Base-by-base conservation (phyloP, 2,888 invertebrate species). In the Craniophora ligustri region DNA sequence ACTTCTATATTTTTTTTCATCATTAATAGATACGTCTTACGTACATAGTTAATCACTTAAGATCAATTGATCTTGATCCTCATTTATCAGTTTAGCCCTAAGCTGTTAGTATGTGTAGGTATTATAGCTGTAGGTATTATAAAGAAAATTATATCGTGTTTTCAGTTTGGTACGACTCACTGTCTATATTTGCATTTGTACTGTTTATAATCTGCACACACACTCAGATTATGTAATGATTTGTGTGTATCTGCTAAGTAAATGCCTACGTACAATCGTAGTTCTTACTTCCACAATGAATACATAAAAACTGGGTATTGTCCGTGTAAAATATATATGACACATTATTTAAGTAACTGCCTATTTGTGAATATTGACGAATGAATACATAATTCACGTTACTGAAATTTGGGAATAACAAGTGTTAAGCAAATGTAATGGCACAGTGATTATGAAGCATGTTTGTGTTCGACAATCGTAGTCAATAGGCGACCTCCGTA, bases 361-460 rank as follows among this genome's bases (percentile, higher is more conserved):
- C 34, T 8, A 31, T 49, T 44, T 40, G 19, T 58, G 51, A 65
- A 59, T 72, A 68, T 57, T 61, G 41, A 58, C 28, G 19, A 57
- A 47, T 46, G 13, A 39, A 64, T 64, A 59, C 13, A 62, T 62
- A 45, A 50, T 41, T 39, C 30, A 59, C 30, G 11, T 39, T 28
- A 63, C 14, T 40, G 21, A 44, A 66, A 38, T 31, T 19, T 31
- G 32, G n/a, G 31, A 15, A 41, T 23, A 42, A 28, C 19, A 56
- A 47, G 21, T 32, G 38, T 8, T 16, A 40, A 61, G 49, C 30
- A 34, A 67, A 60, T 51, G 34, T 45, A 60, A 11, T 44, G 32
- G 42, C 23, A 60, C 14, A 53, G 38, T 53, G 61, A 54, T 64
- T 45, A 36, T 67, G 35, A 40, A 10, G 18, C 14, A 47, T 60